Evolutionary conservation across 2,888 invertebrate species (phyloP).

Genomic region (Nymphalis c-album): DNA sequence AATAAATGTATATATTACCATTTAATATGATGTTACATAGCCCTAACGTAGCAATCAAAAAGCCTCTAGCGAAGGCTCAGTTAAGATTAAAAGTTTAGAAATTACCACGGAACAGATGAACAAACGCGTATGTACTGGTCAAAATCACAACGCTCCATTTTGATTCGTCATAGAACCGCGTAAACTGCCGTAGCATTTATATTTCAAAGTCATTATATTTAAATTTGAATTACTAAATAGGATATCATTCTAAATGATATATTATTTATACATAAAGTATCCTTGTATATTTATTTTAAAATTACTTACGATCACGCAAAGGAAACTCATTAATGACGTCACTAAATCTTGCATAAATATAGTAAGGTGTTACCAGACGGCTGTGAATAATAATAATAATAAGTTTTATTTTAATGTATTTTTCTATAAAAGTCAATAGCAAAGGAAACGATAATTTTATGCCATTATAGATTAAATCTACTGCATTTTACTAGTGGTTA

Average conservation of each 20-base stretch:
- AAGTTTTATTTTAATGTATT: slow-evolving; percentile 9
- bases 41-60: too few species aligned
- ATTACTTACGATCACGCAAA: slow-evolving; percentile 4
- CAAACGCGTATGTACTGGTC: too few species aligned
- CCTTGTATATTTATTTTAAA: slow-evolving; percentile 2
- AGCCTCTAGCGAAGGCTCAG: too few species aligned
- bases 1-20: too few species aligned
- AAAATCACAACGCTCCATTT: too few species aligned
- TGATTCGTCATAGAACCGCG: too few species aligned
- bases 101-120: too few species aligned
- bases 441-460: slow-evolving; percentile 1
- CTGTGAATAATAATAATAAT: background rate
- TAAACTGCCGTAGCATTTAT: too few species aligned
- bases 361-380: background rate
- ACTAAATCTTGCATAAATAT: slow-evolving; percentile 1
- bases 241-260: slow-evolving; percentile 3
- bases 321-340: slow-evolving; percentile 7
- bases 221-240: background rate
- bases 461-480: background rate
- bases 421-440: slow-evolving; percentile 5
- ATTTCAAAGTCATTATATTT: too few species aligned
- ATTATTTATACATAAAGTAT: background rate
- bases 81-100: too few species aligned
- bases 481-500: background rate
- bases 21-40: too few species aligned